phyloP scores from a whole-genome alignment of 2,797 vertebrate genomes.

The Brachyalestes nurse region DNA sequence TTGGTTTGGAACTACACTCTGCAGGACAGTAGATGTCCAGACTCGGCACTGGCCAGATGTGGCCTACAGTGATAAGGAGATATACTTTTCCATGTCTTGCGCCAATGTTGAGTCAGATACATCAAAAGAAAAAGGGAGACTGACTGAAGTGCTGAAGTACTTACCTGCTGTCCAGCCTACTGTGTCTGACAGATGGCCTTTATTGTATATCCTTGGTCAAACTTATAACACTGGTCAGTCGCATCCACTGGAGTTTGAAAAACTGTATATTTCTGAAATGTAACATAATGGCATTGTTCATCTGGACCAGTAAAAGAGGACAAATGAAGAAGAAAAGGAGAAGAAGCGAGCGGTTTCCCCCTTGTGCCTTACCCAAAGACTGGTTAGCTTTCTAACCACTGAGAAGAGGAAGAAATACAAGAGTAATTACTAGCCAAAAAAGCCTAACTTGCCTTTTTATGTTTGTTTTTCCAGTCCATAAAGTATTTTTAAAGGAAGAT shows the following conservation, averaged over 20 bases:
- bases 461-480: constrained; percentile 51
- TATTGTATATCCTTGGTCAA: constrained; percentile 9
- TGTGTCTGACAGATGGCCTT: constrained; percentile 38
- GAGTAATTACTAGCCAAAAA: constrained; percentile 63
- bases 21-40: not conserved
- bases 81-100: constrained; percentile 4
- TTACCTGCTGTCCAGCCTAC: constrained; percentile 25
- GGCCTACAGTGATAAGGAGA: constrained; percentile 10
- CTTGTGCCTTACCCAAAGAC: constrained; percentile 66
- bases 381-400: constrained; percentile 51
- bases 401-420: constrained; percentile 48
- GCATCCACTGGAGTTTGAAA: constrained; percentile 19
- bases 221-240: constrained; percentile 28
- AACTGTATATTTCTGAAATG: constrained; percentile 37
- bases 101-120: constrained; percentile 44
- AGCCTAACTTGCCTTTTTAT: constrained; percentile 69
- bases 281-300: constrained; percentile 50
- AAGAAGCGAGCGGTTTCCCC: constrained; percentile 35
- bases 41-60: not conserved
- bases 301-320: constrained; percentile 45
- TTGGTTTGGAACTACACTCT: not conserved
- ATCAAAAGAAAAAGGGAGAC: constrained; percentile 47
- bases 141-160: constrained; percentile 40
- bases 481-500: constrained; percentile 63
- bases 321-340: constrained; percentile 33